Base-by-base conservation (phyloP, 1,140 invertebrate species). In the Trichonephila clavata region DNA sequence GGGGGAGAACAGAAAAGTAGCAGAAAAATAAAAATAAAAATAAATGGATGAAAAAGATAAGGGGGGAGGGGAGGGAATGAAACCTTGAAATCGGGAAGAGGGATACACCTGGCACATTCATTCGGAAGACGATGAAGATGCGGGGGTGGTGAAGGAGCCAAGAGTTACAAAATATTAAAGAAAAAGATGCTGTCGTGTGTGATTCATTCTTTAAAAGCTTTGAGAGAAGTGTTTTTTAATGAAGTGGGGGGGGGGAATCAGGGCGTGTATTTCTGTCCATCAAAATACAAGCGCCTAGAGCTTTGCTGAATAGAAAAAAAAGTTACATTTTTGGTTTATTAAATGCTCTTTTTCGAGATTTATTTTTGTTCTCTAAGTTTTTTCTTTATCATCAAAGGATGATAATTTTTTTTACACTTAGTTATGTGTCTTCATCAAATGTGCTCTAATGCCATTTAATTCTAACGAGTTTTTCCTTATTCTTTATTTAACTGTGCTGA, bases 51-150 rank as follows among this genome's bases (percentile, higher is more conserved):
- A 20, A 77, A 77, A 77, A 77, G 32, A 39, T 13, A 77, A 5
- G 24, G 24, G 68, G 8, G 39, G 21, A 63, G 5, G 6, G 61
- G 6, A 18, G 16, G 18, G 16, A 77, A 77, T 14, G 20, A 77
- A 77, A 27, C 27, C 27, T 77, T 77, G 13, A 39, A 77, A 77
- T 32, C 16, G 32, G 14, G 27, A 39, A 77, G 18, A 27, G 71
- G 71, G 16, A 18, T 39, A 77, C 71, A 77, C 71, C 71, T 77
- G 71, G 71, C 71, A 77, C 68, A 77, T 77, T 77, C 68, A 27
- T 77, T 32, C 63, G 63, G 68, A 32, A 18, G 27, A 77, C 32
- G 71, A 77, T 77, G 71, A 77, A 77, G 13, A 18, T 77, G 71
- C 71, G 71, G 71, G 71, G 71, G 68, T 77, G 16, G 71, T 7